Conservation (phyloP, 2,888 invertebrate genomes). For the Leucania comma region DNA sequence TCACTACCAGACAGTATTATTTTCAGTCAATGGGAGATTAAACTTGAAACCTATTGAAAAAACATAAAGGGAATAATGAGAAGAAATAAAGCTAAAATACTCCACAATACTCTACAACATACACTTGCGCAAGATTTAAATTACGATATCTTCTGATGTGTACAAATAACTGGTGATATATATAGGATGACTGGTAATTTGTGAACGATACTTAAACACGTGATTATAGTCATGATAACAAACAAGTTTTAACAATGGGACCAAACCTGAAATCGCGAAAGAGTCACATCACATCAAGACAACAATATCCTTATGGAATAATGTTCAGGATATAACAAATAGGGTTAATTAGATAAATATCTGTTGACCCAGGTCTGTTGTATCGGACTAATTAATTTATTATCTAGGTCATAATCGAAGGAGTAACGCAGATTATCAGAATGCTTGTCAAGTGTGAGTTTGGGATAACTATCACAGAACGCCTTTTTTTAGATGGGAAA, state of each 20-base stretch:
- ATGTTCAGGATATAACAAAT: neutral
- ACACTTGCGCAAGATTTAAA: too few relatives aligned
- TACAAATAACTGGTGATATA: too few relatives aligned
- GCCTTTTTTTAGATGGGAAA: too few relatives aligned
- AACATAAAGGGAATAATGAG: neutral
- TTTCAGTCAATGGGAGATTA: neutral
- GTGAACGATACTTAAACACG: too few relatives aligned
- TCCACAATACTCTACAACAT: too few relatives aligned
- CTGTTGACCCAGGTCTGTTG: neutral
- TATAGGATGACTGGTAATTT: too few relatives aligned
- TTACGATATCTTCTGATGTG: too few relatives aligned
- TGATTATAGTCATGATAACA: too few relatives aligned
- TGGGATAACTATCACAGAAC: too few relatives aligned
- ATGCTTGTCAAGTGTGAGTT: neutral
- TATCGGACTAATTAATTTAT: neutral
- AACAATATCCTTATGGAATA: neutral
- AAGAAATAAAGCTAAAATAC: neutral
- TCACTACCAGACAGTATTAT: slow-evolving; percentile 6
- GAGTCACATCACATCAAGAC: neutral
- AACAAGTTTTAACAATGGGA: too few relatives aligned
- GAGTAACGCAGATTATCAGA: neutral
- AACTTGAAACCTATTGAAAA: slow-evolving; percentile 6
- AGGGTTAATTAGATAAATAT: slow-evolving; percentile 11
- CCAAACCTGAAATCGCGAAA: too few relatives aligned
- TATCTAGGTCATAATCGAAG: neutral